Conservation (phyloP, 2,797 vertebrate species). For the Falco columbarius region DNA sequence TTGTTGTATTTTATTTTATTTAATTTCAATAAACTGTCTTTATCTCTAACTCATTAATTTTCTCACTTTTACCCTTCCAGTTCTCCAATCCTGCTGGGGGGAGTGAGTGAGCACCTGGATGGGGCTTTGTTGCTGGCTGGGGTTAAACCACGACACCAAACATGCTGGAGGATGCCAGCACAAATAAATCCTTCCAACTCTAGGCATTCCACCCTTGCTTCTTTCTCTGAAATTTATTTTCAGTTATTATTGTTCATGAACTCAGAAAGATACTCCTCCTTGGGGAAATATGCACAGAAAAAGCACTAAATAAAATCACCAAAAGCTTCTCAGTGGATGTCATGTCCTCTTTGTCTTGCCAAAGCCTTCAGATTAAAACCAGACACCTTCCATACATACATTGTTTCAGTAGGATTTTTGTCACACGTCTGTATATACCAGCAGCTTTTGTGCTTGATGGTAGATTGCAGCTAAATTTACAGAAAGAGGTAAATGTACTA, state of each 20-base stretch:
- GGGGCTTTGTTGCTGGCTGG: not conserved
- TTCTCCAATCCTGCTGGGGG: accelerated
- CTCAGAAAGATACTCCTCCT: not conserved
- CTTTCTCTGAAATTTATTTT: not conserved
- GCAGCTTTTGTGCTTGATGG: not conserved
- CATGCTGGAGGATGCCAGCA: not conserved
- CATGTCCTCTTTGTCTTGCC: not conserved
- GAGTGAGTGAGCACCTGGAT: not conserved
- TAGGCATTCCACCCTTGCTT: not conserved
- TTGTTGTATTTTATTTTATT: not conserved
- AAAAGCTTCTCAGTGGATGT: not conserved
- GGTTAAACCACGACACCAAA: not conserved
- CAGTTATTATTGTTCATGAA: not conserved
- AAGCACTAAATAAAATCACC: not conserved
- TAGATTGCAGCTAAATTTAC: not conserved
- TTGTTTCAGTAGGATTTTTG: not conserved
- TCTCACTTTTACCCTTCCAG: not conserved
- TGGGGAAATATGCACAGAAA: not conserved
- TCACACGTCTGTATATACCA: not conserved
- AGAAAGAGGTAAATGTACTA: not conserved
- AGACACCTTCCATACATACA: not conserved
- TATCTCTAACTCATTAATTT: not conserved
- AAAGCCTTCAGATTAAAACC: not conserved
- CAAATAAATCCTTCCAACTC: not conserved
- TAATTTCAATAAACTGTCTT: not conserved